Evolutionary conservation across 2,797 vertebrate species (phyloP).

Genomic region (Ispidina lecontei): DNA sequence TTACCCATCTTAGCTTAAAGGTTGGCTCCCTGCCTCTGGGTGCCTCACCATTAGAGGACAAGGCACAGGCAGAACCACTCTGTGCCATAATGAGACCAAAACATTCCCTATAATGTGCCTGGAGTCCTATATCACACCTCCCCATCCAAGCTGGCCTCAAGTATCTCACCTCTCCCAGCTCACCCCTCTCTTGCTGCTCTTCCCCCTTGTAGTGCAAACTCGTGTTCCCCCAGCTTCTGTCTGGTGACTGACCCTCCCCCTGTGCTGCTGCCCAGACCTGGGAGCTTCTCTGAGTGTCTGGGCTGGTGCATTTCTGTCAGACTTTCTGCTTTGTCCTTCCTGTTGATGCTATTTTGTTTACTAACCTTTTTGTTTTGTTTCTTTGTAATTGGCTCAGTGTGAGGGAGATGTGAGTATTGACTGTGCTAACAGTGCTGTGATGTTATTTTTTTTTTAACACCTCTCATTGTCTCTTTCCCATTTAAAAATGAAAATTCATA

Average conservation of each 20-base stretch:
- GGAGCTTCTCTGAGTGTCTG: conserved; percentile 19
- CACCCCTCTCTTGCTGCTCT: conserved; percentile 19
- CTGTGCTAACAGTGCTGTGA: conserved; percentile 76
- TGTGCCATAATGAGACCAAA: neutral
- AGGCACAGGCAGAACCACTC: neutral
- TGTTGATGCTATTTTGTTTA: conserved; percentile 69
- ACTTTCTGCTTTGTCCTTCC: conserved; percentile 52
- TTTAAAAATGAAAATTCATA: neutral
- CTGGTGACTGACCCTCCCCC: neutral
- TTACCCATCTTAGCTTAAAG: neutral
- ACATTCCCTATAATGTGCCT: neutral
- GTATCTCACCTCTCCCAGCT: neutral
- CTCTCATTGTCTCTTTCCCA: conserved; percentile 62
- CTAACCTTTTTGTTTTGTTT: conserved; percentile 85
- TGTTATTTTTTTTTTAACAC: conserved; percentile 29
- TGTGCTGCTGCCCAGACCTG: conserved; percentile 6
- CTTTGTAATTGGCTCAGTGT: conserved; percentile 90
- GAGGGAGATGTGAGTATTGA: conserved; percentile 97
- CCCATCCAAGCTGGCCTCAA: neutral
- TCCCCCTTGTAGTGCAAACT: neutral
- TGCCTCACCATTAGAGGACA: neutral
- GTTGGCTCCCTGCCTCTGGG: neutral
- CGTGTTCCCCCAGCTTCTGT: conserved; percentile 25
- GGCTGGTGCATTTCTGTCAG: neutral
- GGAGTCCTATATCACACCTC: neutral